phyloP scores from a whole-genome alignment of 2,113 vertebrate species.

The Sminthopsis crassicaudata region DNA sequence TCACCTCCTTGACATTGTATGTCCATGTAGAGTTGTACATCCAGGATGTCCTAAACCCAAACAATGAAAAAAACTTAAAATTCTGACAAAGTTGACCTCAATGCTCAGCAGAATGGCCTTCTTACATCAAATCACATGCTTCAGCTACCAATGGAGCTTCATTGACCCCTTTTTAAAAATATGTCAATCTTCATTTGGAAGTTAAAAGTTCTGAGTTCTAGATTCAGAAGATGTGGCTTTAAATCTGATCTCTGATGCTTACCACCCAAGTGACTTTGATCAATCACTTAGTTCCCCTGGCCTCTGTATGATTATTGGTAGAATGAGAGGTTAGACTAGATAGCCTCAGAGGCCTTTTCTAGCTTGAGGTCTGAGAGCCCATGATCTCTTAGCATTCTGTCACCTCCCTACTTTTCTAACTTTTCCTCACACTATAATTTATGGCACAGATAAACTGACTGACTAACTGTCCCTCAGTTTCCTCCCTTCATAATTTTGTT shows the following conservation, averaged over 20 bases:
- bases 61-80: background rate
- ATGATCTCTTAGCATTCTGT: background rate
- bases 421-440: background rate
- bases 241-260: background rate
- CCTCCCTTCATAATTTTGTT: too few species aligned
- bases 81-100: slow-evolving; percentile 39
- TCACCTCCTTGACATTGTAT: background rate
- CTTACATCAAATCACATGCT: background rate
- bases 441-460: background rate
- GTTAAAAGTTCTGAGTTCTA: background rate
- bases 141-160: background rate
- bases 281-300: background rate
- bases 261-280: background rate
- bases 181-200: background rate
- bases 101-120: background rate
- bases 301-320: background rate
- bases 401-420: background rate
- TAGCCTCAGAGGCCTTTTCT: background rate
- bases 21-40: background rate
- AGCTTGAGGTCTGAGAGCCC: background rate
- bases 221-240: background rate
- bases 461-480: too few species aligned
- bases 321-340: background rate
- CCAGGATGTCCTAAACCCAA: slow-evolving; percentile 54
- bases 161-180: background rate